phyloP scores from a whole-genome alignment of 2,113 vertebrate genomes.

The Corythornis vintsioides region DNA sequence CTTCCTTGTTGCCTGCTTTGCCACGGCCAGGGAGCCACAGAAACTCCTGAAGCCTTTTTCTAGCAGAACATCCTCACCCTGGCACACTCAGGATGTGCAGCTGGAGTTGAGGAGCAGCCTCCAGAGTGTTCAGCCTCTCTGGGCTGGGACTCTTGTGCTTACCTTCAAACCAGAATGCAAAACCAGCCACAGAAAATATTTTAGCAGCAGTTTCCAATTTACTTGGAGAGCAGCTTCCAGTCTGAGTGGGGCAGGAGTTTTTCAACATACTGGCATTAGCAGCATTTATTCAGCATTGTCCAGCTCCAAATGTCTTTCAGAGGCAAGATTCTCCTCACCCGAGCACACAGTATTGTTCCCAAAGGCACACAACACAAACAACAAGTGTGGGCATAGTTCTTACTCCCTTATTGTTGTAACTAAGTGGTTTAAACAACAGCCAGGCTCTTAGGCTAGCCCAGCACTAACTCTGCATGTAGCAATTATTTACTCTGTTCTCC shows the following conservation, averaged over 20 bases:
- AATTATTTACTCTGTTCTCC: not conserved
- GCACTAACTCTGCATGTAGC: rapidly evolving
- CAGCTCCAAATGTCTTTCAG: not conserved
- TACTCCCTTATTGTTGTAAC: not conserved
- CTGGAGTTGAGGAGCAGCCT: not conserved
- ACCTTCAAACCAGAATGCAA: not conserved
- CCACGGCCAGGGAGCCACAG: not conserved
- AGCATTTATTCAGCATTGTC: not conserved
- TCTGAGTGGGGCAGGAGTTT: rapidly evolving
- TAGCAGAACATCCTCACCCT: not conserved
- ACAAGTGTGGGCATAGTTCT: not conserved
- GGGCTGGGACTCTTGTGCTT: rapidly evolving
- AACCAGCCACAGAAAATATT: not conserved
- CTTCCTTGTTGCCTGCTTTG: not conserved
- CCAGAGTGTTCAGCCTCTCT: not conserved
- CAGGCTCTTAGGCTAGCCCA: not conserved
- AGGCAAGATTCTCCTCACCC: not conserved
- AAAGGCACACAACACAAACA: not conserved
- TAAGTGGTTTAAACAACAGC: not conserved
- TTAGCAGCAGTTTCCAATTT: not conserved
- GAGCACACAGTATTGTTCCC: not conserved
- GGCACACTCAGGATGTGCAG: not conserved
- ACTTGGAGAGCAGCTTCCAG: not conserved
- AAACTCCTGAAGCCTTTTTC: not conserved
- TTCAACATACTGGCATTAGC: not conserved